A percentile compares a stretch with the other conserved stretches of the same genome.
Evolutionary conservation across 2,888 invertebrate species (phyloP).

Genomic region (Drosophila falleni): DNA sequence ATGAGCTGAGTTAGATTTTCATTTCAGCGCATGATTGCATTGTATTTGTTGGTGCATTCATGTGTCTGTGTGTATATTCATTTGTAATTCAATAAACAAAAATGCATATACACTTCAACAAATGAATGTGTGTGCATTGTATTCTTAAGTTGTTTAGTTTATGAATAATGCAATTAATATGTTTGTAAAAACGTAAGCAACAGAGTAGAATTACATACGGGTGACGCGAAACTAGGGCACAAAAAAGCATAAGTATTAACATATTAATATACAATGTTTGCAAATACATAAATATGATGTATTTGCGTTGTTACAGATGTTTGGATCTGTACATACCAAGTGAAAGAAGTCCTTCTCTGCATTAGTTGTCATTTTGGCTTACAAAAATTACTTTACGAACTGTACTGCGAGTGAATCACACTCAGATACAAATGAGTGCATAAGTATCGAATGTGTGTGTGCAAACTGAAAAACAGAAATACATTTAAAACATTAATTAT

Average conservation of each 20-base stretch:
- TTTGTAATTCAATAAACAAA: conserved; percentile 4
- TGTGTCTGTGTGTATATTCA: background rate
- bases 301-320: conserved; percentile 32
- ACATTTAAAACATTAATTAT: conserved; percentile 54
- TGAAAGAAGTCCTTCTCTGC: conserved; percentile 71
- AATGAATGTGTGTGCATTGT: background rate
- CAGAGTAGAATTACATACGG: background rate
- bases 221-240: background rate
- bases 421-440: conserved; percentile 31
- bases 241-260: conserved; percentile 1
- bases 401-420: conserved; percentile 49
- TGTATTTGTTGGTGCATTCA: background rate
- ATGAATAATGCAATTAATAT: conserved; percentile 9
- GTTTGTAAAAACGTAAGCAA: conserved; percentile 6
- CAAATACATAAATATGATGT: conserved; percentile 1
- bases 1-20: background rate
- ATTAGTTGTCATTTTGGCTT: conserved; percentile 60
- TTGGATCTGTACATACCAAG: conserved; percentile 61
- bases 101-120: background rate
- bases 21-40: conserved; percentile 4
- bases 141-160: conserved; percentile 4
- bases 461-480: conserved; percentile 43
- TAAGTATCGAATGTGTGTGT: conserved; percentile 30
- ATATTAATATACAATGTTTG: background rate
- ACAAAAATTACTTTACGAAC: conserved; percentile 29